phyloP scores from a whole-genome alignment of 2,888 invertebrate genomes.

The Macrostomum cliftonense region DNA sequence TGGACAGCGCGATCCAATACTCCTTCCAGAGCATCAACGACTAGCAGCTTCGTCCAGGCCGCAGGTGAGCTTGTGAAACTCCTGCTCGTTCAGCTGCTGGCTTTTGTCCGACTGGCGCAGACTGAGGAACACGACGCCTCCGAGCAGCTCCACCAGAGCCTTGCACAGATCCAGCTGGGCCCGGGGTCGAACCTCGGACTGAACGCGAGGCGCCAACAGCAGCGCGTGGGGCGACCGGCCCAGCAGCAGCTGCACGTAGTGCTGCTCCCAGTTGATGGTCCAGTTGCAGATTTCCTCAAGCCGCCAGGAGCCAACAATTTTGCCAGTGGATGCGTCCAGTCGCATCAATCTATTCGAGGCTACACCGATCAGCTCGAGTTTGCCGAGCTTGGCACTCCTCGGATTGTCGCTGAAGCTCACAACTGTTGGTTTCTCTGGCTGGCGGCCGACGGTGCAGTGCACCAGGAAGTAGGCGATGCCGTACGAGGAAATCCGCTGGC shows the following conservation, averaged over 20 bases:
- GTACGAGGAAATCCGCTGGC: conserved; percentile 89
- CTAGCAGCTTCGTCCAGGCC: too few relatives aligned
- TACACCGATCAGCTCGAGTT: conserved; percentile 67
- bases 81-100: conserved; percentile 81
- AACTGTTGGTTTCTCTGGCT: conserved; percentile 35
- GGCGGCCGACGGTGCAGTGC: conserved; percentile 46
- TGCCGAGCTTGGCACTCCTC: neutral
- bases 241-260: conserved; percentile 51
- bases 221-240: conserved; percentile 40
- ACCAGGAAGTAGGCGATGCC: conserved; percentile 84
- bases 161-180: conserved; percentile 51
- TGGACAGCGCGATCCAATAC: too few relatives aligned
- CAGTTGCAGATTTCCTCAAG: conserved; percentile 61
- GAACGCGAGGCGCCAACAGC: too few relatives aligned
- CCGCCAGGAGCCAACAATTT: conserved; percentile 85
- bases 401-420: conserved; percentile 52
- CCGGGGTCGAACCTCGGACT: conserved; percentile 39
- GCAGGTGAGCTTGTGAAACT: conserved; percentile 93
- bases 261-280: conserved; percentile 99
- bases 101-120: conserved; percentile 95
- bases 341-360: conserved; percentile 85
- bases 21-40: too few relatives aligned
- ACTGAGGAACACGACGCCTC: conserved; percentile 95
- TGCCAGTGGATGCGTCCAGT: conserved; percentile 74
- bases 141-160: conserved; percentile 62